Evolutionary conservation across 1,140 invertebrate genomes (phyloP), one percentile per base, ranked within the genome.

Genomic region (Bacillus rossius): DNA sequence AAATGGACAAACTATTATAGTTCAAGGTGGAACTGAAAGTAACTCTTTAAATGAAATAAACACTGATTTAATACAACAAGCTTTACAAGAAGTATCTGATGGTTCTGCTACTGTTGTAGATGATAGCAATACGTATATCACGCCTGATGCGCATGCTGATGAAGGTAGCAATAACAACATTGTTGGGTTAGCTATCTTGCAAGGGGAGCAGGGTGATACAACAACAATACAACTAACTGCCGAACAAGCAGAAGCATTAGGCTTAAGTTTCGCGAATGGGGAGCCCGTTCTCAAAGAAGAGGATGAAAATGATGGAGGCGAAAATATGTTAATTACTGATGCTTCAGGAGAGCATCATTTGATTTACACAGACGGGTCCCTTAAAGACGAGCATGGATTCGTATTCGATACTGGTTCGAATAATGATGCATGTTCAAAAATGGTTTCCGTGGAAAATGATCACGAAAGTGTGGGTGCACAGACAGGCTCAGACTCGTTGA

Each of bases 51-150:
- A 55, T 50, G 55, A 60, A 55, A 58, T 69, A 13, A 67, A 59
- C 62, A 69, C 71, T 42, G 75, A 76, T 63, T 69, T 76, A 38
- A 61, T 77, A 41, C 71, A 74, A 29, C 69, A 73, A 62, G 73
- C 72, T 17, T 61, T 78, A 13, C 68, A 66, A 34, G 73, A 74
- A 60, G 70, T 72, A 23, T 63, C 68, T 10, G 62, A 42, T 19
- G 25, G 38, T 42, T 51, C 59, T 25, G 61, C 57, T 23, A 55
- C 52, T 45, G 57, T 47, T 29, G 59, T 61, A 4, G 59, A 61
- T 23, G 37, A 63, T 17, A 52, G 55, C 26, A 60, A 42, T 55
- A 60, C 51, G 16, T 59, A 61, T 8, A 60, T 25, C 10, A 42
- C 20, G 1, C 26, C 42, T 16, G 43, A 50, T 34, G 26, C 38